phyloP scores from a whole-genome alignment of 37 sponge, comb jelly and placozoan genomes.

The Chondrilla cf. caribensis region DNA sequence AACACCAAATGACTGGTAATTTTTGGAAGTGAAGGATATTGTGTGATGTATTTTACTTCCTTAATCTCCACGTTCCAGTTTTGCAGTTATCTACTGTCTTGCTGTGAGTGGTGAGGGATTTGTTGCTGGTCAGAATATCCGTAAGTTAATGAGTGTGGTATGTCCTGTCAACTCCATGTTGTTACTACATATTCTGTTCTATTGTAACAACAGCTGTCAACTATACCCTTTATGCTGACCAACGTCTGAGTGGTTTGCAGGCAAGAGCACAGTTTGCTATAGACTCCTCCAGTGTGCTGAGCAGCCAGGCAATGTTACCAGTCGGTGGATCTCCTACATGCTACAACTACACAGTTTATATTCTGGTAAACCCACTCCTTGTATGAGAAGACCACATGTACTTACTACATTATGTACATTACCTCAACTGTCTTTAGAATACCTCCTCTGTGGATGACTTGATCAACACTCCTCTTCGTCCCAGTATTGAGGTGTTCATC shows the following conservation, averaged over 20 bases:
- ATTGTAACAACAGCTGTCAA: background rate
- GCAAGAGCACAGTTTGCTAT: slow-evolving; percentile 4
- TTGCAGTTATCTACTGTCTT: background rate
- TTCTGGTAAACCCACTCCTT: background rate
- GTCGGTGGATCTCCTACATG: background rate
- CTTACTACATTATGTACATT: too few species aligned
- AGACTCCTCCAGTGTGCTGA: background rate
- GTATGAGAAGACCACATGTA: too few species aligned
- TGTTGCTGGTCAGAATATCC: background rate
- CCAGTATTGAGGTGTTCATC: slow-evolving; percentile 8
- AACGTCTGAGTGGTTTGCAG: background rate
- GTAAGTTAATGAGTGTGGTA: background rate
- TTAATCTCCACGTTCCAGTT: background rate
- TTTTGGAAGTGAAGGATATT: too few species aligned
- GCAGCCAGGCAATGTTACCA: background rate
- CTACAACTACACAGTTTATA: background rate
- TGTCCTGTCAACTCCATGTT: too few species aligned
- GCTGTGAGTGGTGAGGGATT: slow-evolving; percentile 1
- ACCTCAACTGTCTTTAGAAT: too few species aligned
- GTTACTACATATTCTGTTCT: background rate
- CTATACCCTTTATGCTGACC: slow-evolving; percentile 16
- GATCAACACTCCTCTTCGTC: background rate
- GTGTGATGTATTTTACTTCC: too few species aligned
- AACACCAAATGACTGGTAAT: background rate
- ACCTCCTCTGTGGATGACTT: background rate